A percentile compares a stretch with the other conserved stretches of the same genome.
Conservation (phyloP, 2,113 vertebrate species). For the Apeltes quadracus region DNA sequence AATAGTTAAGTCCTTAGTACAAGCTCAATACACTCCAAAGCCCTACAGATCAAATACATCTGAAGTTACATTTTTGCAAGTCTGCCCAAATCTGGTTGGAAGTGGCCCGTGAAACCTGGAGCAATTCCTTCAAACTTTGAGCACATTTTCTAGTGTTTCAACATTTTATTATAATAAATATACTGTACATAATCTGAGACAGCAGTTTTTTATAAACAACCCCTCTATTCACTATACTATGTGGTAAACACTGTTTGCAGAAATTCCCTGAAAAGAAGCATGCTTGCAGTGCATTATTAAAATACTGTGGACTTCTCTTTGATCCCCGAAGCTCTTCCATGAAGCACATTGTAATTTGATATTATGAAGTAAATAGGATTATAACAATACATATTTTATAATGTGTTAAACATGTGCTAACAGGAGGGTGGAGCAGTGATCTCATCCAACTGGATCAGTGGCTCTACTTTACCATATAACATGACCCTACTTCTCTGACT, state of each 20-base stretch:
- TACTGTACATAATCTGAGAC: constrained; percentile 77
- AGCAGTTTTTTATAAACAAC: constrained; percentile 67
- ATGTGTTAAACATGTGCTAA: constrained; percentile 36
- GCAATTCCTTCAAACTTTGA: constrained; percentile 24
- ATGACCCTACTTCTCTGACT: constrained; percentile 12
- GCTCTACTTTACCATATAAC: constrained; percentile 17
- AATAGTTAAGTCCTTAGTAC: constrained; percentile 1
- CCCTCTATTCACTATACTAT: constrained; percentile 50
- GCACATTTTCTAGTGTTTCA: constrained; percentile 26
- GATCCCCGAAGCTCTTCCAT: constrained; percentile 40
- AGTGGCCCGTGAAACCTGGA: background rate
- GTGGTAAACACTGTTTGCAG: constrained; percentile 61
- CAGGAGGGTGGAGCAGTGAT: constrained; percentile 37
- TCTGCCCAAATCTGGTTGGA: background rate
- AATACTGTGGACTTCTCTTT: constrained; percentile 42
- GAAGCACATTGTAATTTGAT: constrained; percentile 46
- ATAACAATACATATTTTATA: constrained; percentile 20
- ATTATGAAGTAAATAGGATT: constrained; percentile 26
- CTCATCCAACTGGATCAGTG: constrained; percentile 9
- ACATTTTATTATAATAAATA: constrained; percentile 83
- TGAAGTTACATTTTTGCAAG: background rate
- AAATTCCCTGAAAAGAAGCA: constrained; percentile 59
- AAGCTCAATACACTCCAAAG: background rate
- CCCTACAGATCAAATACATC: background rate
- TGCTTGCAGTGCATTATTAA: constrained; percentile 56